Base-by-base conservation (phyloP, 2,797 vertebrate species). In the Syngnathus rostellatus region DNA sequence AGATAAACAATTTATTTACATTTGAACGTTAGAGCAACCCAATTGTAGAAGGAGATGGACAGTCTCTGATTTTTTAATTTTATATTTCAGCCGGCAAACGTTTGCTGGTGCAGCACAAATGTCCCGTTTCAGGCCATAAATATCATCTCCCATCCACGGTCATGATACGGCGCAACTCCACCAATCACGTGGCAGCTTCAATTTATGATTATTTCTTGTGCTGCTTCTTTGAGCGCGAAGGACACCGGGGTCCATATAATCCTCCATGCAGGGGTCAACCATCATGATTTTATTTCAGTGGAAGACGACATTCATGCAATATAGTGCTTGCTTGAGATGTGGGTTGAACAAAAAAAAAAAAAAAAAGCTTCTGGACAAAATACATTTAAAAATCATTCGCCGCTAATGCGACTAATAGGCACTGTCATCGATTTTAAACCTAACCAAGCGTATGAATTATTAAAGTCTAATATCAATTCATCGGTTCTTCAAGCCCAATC, bases 201-300 rank as follows among this genome's bases (percentile, higher is more conserved):
- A 66, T 84, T 84, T 84, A 84, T 76, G 76, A 65, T 40, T 68
- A 70, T 69, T 66, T 58, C 71, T 75, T 64, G 70, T 66, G 69
- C 69, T 78, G 77, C 79, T 64, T 69, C 67, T 80, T 69, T 76
- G 65, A 85, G 77, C 79, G 78, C 73, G 83, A 78, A 83, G 83
- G 74, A 76, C 74, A 72, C 67, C 1, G 62, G 62, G 60, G 68
- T 77, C 63, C 74, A 77, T 72, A 81, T 72, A 81, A 80, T 79
- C 77, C 71, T 67, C 70, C 11, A 4, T 62, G 74, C 19, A 31
- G 71, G 66, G 64, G 60, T 62, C 68, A 71, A 70, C 72, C 72
- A 73, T 75, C 66, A 75, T 1, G 37, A 57, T 14, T 16, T 57
- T 16, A 57, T 16, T 12, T 25, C 31, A 31, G 31, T 4, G 31